Conservation (phyloP, 2,113 vertebrate genomes). For the Mastomys natalensis region DNA sequence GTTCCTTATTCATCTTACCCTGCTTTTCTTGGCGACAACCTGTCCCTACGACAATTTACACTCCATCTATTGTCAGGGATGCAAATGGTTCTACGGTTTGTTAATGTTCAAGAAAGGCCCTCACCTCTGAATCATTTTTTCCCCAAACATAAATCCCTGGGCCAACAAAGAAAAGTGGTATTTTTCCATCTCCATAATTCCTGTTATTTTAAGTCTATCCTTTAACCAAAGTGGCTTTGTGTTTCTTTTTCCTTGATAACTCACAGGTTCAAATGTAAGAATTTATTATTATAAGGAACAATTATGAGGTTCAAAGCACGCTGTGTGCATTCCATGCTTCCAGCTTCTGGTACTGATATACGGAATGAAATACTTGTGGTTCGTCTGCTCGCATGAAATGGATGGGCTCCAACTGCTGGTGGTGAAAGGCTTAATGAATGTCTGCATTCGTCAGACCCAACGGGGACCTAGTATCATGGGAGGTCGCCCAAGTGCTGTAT, state of each 20-base stretch:
- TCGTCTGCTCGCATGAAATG: constrained; percentile 93
- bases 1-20: background rate
- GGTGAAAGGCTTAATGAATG: constrained; percentile 91
- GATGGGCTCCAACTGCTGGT: constrained; percentile 91
- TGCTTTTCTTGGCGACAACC: background rate
- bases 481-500: constrained; percentile 79
- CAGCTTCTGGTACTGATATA: constrained; percentile 90
- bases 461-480: constrained; percentile 83
- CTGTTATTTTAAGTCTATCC: constrained; percentile 86
- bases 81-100: constrained; percentile 26
- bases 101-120: constrained; percentile 74
- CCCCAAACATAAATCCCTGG: constrained; percentile 86
- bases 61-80: constrained; percentile 42
- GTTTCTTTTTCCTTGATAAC: constrained; percentile 89
- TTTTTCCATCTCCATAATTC: constrained; percentile 86
- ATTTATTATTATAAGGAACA: constrained; percentile 90
- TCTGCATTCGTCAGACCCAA: constrained; percentile 91
- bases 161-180: constrained; percentile 86
- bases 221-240: constrained; percentile 86
- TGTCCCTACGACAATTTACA: constrained; percentile 25
- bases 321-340: constrained; percentile 87
- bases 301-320: constrained; percentile 89
- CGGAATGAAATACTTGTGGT: constrained; percentile 91
- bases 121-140: constrained; percentile 87
- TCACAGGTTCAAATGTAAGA: constrained; percentile 87